These are phyloP conservation scores for Danaus melanippus DNA, from an alignment of 1,140 invertebrate genomes.

Conservation along the genomic window DNA sequence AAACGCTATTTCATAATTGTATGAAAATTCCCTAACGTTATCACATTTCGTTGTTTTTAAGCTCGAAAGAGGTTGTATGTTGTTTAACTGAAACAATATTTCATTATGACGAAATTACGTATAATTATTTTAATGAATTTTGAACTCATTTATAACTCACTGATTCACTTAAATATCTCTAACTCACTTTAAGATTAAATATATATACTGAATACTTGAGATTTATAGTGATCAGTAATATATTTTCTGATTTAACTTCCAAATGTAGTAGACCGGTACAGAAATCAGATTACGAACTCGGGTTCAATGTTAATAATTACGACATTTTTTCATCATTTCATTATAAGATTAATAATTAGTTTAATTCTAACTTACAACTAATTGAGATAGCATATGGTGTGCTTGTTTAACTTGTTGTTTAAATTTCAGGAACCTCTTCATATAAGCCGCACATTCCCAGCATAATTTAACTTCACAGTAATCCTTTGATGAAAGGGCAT, in stretches of 20 bases:
- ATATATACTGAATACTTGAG: too few species aligned
- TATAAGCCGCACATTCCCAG: constrained; percentile 36
- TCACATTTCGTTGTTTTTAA: constrained; percentile 1
- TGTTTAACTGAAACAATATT: too few species aligned
- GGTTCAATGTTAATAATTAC: not conserved
- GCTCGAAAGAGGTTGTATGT: too few species aligned
- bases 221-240: too few species aligned
- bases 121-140: too few species aligned
- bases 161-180: too few species aligned
- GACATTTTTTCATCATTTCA: not conserved
- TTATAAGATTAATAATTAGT: too few species aligned
- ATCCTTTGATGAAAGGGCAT: constrained; percentile 14
- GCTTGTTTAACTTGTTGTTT: constrained; percentile 29
- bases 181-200: too few species aligned
- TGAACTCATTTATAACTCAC: too few species aligned
- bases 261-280: too few species aligned
- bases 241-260: too few species aligned
- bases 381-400: constrained; percentile 13
- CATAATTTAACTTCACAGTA: constrained; percentile 25
- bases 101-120: too few species aligned
- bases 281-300: not conserved
- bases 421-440: constrained; percentile 27
- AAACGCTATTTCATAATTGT: constrained; percentile 11
- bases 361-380: constrained; percentile 16
- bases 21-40: not conserved